Evolutionary conservation across 1,140 invertebrate species (phyloP), one percentile per base, ranked within the genome.

Genomic region (Chironomus striatipennis): DNA sequence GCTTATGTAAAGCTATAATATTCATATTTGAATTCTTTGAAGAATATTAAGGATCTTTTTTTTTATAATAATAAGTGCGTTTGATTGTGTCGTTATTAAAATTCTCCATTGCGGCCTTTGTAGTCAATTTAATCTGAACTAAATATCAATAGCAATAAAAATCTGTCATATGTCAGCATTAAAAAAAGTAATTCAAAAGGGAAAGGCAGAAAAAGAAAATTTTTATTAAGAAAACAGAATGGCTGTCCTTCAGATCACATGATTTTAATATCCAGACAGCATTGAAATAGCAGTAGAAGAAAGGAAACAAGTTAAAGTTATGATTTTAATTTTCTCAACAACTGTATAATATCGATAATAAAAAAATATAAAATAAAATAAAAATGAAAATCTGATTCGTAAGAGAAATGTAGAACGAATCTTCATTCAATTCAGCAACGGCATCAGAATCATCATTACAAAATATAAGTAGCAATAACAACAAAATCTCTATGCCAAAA

Each of bases 311-410:
- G 47, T 57, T 15, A n/a, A 57, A 57, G 10, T 70, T 70, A 70
- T 70, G 65, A 20, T 70, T 70, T 70, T 70, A 70, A 70, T 70
- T 70, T 70, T 21, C 17, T 21, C 65, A 70, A 18, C 17, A 70
- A 70, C 17, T 70, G 65, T 70, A 20, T 7, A 9, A 70, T 18
- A 70, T 70, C 10, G 17, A 57, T 57, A 20, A 70, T 57, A 57
- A 57, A 57, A n/a, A 57, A 47, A 47, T 12, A 12, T 47, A 9
- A 47, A 47, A 15, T 47, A 15, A 57, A 12, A 15, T 57, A 12
- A 57, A 57, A 57, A 57, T n/a, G 4, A 57, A 57, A 12, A n/a
- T 57, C 24, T 34, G 24, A 12, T 15, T 57, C 10, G 12, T 57
- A 57, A 12, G 12, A 15, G 4, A 57, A 57, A 57, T 57, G 15